phyloP scores from a whole-genome alignment of 2,113 vertebrate genomes.

The Poeciliopsis retropinna region DNA sequence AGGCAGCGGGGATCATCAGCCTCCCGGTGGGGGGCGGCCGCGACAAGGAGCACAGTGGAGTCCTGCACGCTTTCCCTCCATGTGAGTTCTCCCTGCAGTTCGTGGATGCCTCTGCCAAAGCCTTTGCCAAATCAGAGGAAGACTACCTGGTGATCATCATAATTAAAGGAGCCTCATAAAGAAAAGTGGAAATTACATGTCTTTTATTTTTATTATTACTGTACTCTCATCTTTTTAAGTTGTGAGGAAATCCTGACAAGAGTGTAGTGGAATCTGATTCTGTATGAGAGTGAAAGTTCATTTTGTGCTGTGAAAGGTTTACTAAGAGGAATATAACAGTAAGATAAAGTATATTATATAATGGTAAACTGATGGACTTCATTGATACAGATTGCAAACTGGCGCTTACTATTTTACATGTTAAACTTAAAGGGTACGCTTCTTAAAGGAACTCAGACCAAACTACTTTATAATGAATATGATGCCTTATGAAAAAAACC shows the following conservation, averaged over 20 bases:
- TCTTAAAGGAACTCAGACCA: conserved; percentile 26
- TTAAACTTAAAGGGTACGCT: conserved; percentile 32
- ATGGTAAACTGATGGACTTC: conserved; percentile 23
- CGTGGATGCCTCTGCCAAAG: conserved; percentile 96
- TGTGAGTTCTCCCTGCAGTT: conserved; percentile 99
- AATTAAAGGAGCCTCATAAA: conserved; percentile 94
- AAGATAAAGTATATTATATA: conserved; percentile 18
- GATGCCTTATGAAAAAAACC: conserved; percentile 43
- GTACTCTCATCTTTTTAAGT: conserved; percentile 26
- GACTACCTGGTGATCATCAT: conserved; percentile 99
- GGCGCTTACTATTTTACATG: conserved; percentile 20
- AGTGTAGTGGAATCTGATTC: conserved; percentile 29
- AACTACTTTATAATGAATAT: conserved; percentile 23
- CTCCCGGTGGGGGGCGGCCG: conserved; percentile 92
- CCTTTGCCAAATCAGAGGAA: conserved; percentile 96
- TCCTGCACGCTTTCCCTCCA: conserved; percentile 97
- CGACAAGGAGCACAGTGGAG: conserved; percentile 95
- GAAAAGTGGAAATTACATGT: conserved; percentile 25
- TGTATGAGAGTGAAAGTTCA: conserved; percentile 14
- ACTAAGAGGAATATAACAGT: conserved; percentile 16
- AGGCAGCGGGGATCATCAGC: conserved; percentile 98
- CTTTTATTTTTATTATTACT: conserved; percentile 15
- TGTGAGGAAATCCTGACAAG: conserved; percentile 30
- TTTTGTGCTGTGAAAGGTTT: conserved; percentile 32
- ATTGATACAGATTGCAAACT: conserved; percentile 6